These are phyloP conservation scores for Teleiodes luculella DNA, from an alignment of 2,888 invertebrate genomes.

Conservation along the genomic window DNA sequence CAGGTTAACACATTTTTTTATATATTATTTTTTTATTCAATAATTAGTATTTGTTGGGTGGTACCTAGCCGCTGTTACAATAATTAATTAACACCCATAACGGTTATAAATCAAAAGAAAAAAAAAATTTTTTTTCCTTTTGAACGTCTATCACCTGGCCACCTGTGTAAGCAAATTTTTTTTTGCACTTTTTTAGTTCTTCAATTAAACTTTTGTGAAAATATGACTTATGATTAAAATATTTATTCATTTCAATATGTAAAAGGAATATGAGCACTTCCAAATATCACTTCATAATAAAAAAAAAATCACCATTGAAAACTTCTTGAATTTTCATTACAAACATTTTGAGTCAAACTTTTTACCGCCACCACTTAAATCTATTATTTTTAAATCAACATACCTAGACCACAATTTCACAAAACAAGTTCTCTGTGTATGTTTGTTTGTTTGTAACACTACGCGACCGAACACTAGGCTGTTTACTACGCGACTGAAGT, in stretches of 20 bases:
- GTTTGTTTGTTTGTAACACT: neutral
- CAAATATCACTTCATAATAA: too few relatives aligned
- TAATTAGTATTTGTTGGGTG: too few relatives aligned
- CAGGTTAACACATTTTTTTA: too few relatives aligned
- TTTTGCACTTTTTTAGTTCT: too few relatives aligned
- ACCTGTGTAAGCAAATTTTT: neutral
- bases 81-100: neutral
- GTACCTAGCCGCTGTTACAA: too few relatives aligned
- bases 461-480: neutral
- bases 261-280: too few relatives aligned
- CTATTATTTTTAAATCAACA: neutral
- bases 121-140: neutral
- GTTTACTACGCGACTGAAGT: neutral
- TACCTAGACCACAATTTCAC: conserved; percentile 3
- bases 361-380: neutral
- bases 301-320: neutral
- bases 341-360: neutral
- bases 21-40: too few relatives aligned
- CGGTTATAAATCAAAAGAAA: neutral
- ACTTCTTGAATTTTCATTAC: too few relatives aligned
- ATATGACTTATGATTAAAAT: too few relatives aligned
- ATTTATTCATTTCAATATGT: too few relatives aligned
- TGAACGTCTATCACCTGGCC: too few relatives aligned
- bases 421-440: neutral
- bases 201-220: too few relatives aligned